Percentiles rank a stretch among this genome's conserved stretches.
Evolutionary conservation across 2,113 vertebrate species (phyloP).

Genomic region (Gnathonemus longibarbis): DNA sequence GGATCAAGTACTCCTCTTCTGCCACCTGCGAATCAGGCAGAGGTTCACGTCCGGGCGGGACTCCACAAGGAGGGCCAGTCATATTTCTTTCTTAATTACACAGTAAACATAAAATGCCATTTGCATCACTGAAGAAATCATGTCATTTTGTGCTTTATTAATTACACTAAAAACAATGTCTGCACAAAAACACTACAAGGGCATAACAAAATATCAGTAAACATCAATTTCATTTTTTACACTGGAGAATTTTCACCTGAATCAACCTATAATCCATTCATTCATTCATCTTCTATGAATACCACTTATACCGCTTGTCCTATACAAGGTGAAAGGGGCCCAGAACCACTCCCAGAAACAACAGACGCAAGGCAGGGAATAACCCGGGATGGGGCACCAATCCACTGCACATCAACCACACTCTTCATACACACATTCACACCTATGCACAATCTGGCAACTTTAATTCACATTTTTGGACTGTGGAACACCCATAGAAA

Average conservation of each 20-base stretch:
- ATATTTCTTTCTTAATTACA: background rate
- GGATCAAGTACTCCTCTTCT: slow-evolving; percentile 94
- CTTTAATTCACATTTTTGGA: background rate
- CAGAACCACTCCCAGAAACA: background rate
- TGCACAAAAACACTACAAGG: background rate
- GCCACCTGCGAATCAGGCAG: slow-evolving; percentile 78
- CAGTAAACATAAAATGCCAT: background rate
- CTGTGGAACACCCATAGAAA: background rate
- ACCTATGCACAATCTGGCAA: background rate
- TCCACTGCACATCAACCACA: background rate
- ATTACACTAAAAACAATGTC: background rate
- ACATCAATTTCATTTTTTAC: background rate
- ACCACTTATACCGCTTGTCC: background rate
- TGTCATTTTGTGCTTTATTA: background rate
- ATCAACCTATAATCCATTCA: background rate
- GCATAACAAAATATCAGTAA: background rate
- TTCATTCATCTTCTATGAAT: background rate
- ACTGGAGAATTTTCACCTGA: background rate
- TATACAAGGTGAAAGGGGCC: background rate
- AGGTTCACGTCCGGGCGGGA: background rate
- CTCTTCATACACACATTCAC: background rate
- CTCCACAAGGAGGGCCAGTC: background rate
- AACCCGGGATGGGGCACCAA: background rate
- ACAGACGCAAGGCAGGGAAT: background rate
- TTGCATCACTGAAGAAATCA: background rate